Conservation (phyloP, 2,888 invertebrate species). For the Cephus sareptanus region DNA sequence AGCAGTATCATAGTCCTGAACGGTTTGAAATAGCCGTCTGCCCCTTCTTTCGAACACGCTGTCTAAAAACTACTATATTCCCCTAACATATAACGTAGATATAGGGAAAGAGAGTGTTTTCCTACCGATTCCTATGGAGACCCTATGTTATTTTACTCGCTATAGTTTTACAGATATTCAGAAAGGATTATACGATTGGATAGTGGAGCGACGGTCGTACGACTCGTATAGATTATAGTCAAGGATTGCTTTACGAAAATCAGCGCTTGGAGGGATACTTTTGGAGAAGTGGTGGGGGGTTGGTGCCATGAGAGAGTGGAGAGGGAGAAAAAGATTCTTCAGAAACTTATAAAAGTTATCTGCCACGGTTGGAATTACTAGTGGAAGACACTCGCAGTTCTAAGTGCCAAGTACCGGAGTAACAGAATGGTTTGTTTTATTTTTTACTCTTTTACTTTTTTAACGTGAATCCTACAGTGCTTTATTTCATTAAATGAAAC, state of each 20-base stretch:
- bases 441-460: not conserved
- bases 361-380: slow-evolving; percentile 42
- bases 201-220: too few species aligned
- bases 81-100: not conserved
- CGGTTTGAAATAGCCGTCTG: slow-evolving; percentile 55
- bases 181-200: too few species aligned
- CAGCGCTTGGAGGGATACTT: too few species aligned
- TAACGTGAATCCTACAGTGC: not conserved
- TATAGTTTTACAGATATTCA: too few species aligned
- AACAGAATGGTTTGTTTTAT: not conserved
- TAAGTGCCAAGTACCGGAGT: not conserved
- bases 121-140: slow-evolving; percentile 8
- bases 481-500: too few species aligned
- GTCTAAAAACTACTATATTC: slow-evolving; percentile 16
- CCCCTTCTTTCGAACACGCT: slow-evolving; percentile 23
- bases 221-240: too few species aligned
- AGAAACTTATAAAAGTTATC: slow-evolving; percentile 60
- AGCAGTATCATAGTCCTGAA: slow-evolving; percentile 57
- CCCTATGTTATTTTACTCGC: too few species aligned
- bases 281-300: not conserved
- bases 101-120: not conserved
- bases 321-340: slow-evolving; percentile 34
- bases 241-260: too few species aligned
- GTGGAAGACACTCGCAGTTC: slow-evolving; percentile 39
- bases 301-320: slow-evolving; percentile 21